A percentile compares a stretch with the other conserved stretches of the same genome.
Evolutionary conservation across 2,797 vertebrate species (phyloP).

Genomic region (Molossus alvarezi): DNA sequence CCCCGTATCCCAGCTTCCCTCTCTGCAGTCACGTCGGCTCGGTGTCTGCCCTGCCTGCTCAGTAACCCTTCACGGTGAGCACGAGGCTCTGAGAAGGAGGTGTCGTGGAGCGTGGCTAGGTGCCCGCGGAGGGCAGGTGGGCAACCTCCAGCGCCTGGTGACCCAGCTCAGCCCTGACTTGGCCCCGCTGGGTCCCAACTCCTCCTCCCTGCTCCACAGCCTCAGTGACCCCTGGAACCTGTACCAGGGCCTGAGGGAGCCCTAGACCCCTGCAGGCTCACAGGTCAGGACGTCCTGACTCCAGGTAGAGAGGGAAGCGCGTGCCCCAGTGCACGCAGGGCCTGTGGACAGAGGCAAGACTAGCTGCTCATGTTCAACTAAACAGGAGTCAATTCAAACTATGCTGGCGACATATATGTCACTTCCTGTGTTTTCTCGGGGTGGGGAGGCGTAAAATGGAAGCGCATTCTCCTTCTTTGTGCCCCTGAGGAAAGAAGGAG

Average conservation of each 20-base stretch:
- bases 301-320: neutral
- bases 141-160: neutral
- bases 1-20: neutral
- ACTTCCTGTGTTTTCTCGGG: neutral
- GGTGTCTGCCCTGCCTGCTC: neutral
- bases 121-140: neutral
- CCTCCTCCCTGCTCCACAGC: neutral
- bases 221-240: neutral
- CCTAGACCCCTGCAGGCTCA: neutral
- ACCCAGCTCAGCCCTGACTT: neutral
- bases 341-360: neutral
- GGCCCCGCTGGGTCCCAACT: neutral
- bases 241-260: neutral
- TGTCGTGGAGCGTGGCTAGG: neutral
- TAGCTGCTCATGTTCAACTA: neutral
- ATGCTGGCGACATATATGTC: neutral
- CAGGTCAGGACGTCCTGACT: rapidly evolving
- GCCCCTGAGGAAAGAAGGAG: neutral
- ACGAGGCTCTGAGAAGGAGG: neutral
- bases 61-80: neutral
- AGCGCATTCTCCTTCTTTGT: neutral
- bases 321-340: neutral
- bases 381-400: neutral
- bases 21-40: neutral
- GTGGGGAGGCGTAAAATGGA: neutral